A percentile compares a stretch with the other conserved stretches of the same genome.
These are phyloP conservation scores for Nymphalis io DNA, from an alignment of 1,140 invertebrate species.

Conservation along the genomic window DNA sequence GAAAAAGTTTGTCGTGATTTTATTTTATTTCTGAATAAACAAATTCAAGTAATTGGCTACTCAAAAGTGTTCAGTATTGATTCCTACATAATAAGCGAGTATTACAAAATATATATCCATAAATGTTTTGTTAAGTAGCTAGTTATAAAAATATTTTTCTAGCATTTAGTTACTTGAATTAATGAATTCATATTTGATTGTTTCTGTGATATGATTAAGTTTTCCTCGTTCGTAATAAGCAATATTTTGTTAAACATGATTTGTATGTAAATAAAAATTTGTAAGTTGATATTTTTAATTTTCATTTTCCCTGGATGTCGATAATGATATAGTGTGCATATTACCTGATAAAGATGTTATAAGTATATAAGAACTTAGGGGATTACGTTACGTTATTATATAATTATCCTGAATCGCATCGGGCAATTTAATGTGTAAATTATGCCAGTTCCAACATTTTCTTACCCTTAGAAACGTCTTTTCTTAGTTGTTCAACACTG, in stretches of 20 bases:
- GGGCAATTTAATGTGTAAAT: background rate
- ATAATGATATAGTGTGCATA: background rate
- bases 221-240: slow-evolving; percentile 46
- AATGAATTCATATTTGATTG: slow-evolving; percentile 52
- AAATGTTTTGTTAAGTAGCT: slow-evolving; percentile 4
- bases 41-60: slow-evolving; percentile 17
- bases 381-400: too few relatives aligned
- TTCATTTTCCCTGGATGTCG: slow-evolving; percentile 28
- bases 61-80: slow-evolving; percentile 39
- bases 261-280: slow-evolving; percentile 65
- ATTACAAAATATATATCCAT: slow-evolving; percentile 3
- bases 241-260: slow-evolving; percentile 50
- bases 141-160: slow-evolving; percentile 26
- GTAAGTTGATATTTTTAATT: slow-evolving; percentile 49
- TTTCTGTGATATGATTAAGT: slow-evolving; percentile 74
- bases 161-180: slow-evolving; percentile 24
- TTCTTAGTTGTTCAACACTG: slow-evolving; percentile 52
- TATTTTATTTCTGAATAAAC: background rate
- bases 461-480: slow-evolving; percentile 53
- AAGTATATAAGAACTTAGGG: background rate
- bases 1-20: too few relatives aligned
- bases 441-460: slow-evolving; percentile 55
- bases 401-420: too few relatives aligned
- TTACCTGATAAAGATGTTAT: background rate
- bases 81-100: slow-evolving; percentile 14